phyloP scores from a whole-genome alignment of 2,888 invertebrate species.

The Tiphia femorata region DNA sequence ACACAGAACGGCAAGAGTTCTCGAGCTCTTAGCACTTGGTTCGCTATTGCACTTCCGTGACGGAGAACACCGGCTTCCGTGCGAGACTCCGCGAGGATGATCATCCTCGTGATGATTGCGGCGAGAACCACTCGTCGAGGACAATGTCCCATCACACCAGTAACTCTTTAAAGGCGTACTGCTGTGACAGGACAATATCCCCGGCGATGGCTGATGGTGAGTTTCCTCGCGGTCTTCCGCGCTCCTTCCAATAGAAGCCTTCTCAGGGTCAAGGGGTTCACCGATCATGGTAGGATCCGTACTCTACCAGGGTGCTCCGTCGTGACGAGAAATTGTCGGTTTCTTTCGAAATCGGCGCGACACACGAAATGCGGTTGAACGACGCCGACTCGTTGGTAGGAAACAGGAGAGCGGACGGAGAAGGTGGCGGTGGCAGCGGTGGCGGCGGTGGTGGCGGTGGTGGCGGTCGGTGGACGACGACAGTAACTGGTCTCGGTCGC shows the following conservation, averaged over 20 bases:
- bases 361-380: neutral
- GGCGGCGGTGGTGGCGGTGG: neutral
- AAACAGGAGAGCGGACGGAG: neutral
- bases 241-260: too few species aligned
- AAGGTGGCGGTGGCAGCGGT: neutral
- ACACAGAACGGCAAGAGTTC: neutral
- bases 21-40: too few species aligned
- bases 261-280: too few species aligned
- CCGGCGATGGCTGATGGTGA: slow-evolving; percentile 72
- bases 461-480: slow-evolving; percentile 5
- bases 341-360: neutral
- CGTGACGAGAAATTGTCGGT: neutral
- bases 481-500: too few species aligned
- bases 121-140: slow-evolving; percentile 70
- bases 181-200: slow-evolving; percentile 99
- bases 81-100: neutral
- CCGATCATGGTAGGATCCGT: too few species aligned
- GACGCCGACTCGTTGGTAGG: neutral
- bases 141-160: slow-evolving; percentile 95
- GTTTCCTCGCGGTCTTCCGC: too few species aligned
- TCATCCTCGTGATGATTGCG: slow-evolving; percentile 3
- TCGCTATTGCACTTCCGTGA: neutral
- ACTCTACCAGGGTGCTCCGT: neutral
- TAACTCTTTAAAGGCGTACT: slow-evolving; percentile 84
- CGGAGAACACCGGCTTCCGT: neutral